phyloP scores from a whole-genome alignment of 2,888 invertebrate genomes.

The Cephus pygmeus region DNA sequence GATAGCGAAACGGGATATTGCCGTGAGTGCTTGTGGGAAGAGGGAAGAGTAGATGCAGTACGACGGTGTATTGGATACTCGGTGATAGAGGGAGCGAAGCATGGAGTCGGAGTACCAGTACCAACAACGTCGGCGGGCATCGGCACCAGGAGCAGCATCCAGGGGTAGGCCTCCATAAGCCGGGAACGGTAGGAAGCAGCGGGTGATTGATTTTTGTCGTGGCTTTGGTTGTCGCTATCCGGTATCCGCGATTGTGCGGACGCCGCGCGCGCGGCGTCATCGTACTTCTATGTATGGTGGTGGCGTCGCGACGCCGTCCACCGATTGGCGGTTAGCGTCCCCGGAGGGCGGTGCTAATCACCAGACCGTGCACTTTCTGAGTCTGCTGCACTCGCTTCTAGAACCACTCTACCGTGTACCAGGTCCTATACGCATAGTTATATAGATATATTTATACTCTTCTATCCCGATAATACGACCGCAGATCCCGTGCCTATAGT shows the following conservation, averaged over 20 bases:
- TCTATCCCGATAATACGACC: too few relatives aligned
- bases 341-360: constrained; percentile 66
- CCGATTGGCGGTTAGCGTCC: constrained; percentile 64
- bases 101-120: background rate
- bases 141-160: background rate
- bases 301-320: constrained; percentile 63
- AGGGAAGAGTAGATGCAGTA: background rate
- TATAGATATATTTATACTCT: background rate
- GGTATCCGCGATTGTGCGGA: constrained; percentile 55
- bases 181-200: constrained; percentile 44
- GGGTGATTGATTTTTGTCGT: constrained; percentile 66
- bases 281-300: constrained; percentile 36
- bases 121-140: background rate
- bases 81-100: background rate
- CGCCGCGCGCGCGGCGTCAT: constrained; percentile 29
- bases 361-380: constrained; percentile 63
- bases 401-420: constrained; percentile 59
- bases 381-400: constrained; percentile 59
- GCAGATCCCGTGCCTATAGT: background rate
- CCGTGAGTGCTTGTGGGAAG: background rate
- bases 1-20: background rate
- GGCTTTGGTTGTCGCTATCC: constrained; percentile 59
- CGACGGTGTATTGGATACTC: background rate
- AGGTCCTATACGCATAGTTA: background rate
- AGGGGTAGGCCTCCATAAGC: background rate